Base-by-base conservation (phyloP, 2,888 invertebrate genomes). In the Malthinus seriepunctatus region DNA sequence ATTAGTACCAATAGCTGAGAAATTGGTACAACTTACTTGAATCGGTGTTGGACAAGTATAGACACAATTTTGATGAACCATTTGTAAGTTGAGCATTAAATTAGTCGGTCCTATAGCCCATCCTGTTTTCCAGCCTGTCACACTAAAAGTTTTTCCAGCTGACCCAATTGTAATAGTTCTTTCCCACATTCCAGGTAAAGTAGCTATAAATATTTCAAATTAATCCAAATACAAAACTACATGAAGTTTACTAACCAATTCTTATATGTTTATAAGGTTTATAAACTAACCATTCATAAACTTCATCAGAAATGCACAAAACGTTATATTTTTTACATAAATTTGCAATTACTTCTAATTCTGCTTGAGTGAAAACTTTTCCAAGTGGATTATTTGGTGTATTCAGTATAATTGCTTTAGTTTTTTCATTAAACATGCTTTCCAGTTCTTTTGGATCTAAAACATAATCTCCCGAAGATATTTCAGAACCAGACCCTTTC, bases 331-430 rank as follows among this genome's bases (percentile, higher is more conserved):
- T 93, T 74, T 90, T 91, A 76, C 97, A 97, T 56, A 99, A 80
- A 65, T 89, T 83, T 0, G 96, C 96, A 66, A 99, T 91, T 63
- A 85, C 74, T 67, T 86, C 81, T 64, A 94, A 74, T 76, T 95
- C 94, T 1, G 85, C 78, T 33, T 73, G 66, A 0, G 83, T 85
- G 72, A 89, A 91, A 14, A 96, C 92, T 81, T 99, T 99, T 42
- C 99, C 99, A 0, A 95, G 78, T 0, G 99, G 99, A 80, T 99
- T 99, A 78, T 99, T 93, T 0, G 99, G 99, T 0, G 97, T 97
- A 79, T 98, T 99, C n/a, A 98, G 69, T 52, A 99, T 90, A 1
- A 99, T 88, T 78, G 92, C 88, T 83, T 99, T 99, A 0, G 99
- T 99, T 75, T 91, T 93, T 1, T 80, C 73, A 68, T 86, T 95